Conservation (phyloP, 2,888 invertebrate species). For the Rotaria macrura region DNA sequence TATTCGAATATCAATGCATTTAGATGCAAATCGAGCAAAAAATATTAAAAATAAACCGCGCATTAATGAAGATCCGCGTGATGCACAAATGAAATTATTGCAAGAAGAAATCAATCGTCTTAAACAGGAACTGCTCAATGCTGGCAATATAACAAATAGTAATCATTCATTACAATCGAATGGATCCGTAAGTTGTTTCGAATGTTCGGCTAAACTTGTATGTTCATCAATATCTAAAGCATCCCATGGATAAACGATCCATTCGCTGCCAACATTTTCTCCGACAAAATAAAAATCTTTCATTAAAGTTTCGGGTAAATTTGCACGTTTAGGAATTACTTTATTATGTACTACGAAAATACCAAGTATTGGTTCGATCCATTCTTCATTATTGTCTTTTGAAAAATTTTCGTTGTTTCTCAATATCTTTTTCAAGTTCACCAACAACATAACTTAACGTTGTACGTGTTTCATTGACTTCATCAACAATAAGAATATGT, state of each 20-base stretch:
- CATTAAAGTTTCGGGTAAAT: not conserved
- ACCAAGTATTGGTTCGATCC: not conserved
- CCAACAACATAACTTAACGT: not conserved
- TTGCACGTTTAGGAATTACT: not conserved
- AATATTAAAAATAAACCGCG: slow-evolving; percentile 70
- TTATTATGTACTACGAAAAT: not conserved
- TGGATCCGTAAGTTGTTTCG: not conserved
- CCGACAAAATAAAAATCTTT: not conserved
- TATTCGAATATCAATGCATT: not conserved
- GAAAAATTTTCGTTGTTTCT: not conserved
- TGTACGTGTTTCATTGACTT: not conserved
- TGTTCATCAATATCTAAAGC: not conserved
- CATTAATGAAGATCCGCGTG: slow-evolving; percentile 80
- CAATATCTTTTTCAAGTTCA: not conserved
- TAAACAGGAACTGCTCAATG: slow-evolving; percentile 42
- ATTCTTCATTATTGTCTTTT: not conserved
- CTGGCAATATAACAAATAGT: not conserved
- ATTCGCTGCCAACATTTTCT: not conserved
- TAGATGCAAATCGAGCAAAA: slow-evolving; percentile 71
- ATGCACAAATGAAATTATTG: slow-evolving; percentile 70
- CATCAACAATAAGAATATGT: not conserved
- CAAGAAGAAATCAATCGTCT: slow-evolving; percentile 70
- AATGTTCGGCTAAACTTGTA: not conserved
- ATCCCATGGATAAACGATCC: slow-evolving; percentile 9
- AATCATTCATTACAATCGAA: not conserved